These are phyloP conservation scores for Theretra japonica DNA, from an alignment of 2,888 invertebrate species.

Conservation along the genomic window DNA sequence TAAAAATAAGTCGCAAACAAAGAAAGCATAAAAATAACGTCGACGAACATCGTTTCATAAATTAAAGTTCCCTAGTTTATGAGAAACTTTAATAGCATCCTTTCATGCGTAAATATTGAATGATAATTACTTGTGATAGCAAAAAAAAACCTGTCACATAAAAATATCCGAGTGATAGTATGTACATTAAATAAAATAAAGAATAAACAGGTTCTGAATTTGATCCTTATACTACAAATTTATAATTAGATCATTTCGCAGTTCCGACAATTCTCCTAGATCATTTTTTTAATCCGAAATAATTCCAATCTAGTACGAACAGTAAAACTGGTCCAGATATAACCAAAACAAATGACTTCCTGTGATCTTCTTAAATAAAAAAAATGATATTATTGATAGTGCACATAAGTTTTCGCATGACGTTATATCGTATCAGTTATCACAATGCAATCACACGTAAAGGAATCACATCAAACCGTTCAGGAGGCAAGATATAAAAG, in stretches of 20 bases:
- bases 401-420: not conserved
- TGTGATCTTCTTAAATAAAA: no score
- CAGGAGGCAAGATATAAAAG: conserved; percentile 12
- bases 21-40: conserved; percentile 16
- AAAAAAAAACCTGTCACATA: not conserved
- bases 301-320: no score
- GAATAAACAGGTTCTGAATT: no score
- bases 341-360: no score
- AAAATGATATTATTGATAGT: not conserved
- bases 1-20: conserved; percentile 38
- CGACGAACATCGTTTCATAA: not conserved
- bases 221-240: no score
- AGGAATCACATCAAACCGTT: not conserved
- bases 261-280: no score
- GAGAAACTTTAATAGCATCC: conserved; percentile 2
- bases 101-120: not conserved
- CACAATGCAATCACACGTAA: not conserved
- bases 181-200: no score
- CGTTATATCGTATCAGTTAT: conserved; percentile 3
- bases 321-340: no score
- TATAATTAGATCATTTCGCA: no score
- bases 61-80: not conserved
- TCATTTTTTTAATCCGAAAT: no score
- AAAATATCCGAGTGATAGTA: not conserved
- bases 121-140: not conserved